phyloP scores from a whole-genome alignment of 2,113 vertebrate genomes.

The Caranx melampygus region DNA sequence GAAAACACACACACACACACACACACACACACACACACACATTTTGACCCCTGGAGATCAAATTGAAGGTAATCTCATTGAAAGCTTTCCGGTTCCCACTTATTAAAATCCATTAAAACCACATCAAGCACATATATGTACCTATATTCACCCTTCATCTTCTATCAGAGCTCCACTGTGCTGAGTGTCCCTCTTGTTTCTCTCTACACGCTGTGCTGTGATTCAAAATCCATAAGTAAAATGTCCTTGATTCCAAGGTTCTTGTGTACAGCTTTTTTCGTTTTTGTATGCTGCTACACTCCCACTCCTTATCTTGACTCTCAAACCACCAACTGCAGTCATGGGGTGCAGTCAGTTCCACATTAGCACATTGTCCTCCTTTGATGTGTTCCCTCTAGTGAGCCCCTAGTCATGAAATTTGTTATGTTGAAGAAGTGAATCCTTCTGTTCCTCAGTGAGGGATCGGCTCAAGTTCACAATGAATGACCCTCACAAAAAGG shows the following conservation, averaged over 20 bases:
- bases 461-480: slow-evolving; percentile 26
- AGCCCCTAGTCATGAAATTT: slow-evolving; percentile 54
- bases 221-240: slow-evolving; percentile 12
- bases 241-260: slow-evolving; percentile 46
- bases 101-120: slow-evolving; percentile 5
- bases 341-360: slow-evolving; percentile 53
- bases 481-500: slow-evolving; percentile 27
- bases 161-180: slow-evolving; percentile 1
- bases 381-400: slow-evolving; percentile 67
- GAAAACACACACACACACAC: slow-evolving; percentile 29
- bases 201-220: background rate
- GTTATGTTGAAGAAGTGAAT: slow-evolving; percentile 30
- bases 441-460: slow-evolving; percentile 23
- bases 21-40: slow-evolving; percentile 35
- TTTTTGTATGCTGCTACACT: slow-evolving; percentile 29
- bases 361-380: slow-evolving; percentile 64
- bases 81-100: background rate
- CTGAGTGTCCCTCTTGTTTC: background rate
- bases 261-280: slow-evolving; percentile 28
- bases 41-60: slow-evolving; percentile 21
- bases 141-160: background rate
- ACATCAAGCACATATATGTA: background rate
- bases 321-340: slow-evolving; percentile 60
- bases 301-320: slow-evolving; percentile 57
- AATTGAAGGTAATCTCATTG: slow-evolving; percentile 39